These are phyloP conservation scores for Acleris cristana DNA, from an alignment of 2,888 invertebrate genomes.

Conservation along the genomic window DNA sequence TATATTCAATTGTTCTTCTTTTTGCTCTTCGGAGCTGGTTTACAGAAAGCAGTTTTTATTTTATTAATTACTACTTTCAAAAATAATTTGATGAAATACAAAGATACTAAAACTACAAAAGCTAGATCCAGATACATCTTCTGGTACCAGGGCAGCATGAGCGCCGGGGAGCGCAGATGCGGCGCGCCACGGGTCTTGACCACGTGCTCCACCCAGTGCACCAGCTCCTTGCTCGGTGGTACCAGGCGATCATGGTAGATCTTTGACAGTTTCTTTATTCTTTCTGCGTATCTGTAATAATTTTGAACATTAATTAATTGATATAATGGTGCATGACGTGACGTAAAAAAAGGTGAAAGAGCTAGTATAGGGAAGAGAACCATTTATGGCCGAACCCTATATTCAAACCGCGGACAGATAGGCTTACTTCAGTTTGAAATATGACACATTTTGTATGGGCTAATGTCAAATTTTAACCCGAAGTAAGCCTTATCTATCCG, in stretches of 20 bases:
- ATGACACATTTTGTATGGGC: no score
- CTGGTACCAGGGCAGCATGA: slow-evolving; percentile 53
- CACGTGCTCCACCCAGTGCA: slow-evolving; percentile 89
- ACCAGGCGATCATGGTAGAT: slow-evolving; percentile 73
- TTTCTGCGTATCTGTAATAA: slow-evolving; percentile 17
- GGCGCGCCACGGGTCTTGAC: slow-evolving; percentile 82
- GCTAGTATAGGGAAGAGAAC: no score
- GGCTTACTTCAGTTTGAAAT: no score
- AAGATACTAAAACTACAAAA: slow-evolving; percentile 4
- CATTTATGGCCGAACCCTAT: no score
- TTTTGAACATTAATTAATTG: neutral
- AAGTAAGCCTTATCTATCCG: no score
- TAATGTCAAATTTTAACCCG: no score
- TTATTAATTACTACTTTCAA: slow-evolving; percentile 10
- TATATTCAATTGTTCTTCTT: slow-evolving; percentile 12
- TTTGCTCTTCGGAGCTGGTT: neutral
- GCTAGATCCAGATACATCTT: slow-evolving; percentile 50
- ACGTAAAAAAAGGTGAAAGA: no score
- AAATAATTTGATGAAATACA: neutral
- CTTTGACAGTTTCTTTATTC: slow-evolving; percentile 49
- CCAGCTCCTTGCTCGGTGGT: slow-evolving; percentile 82
- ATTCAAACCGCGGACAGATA: no score
- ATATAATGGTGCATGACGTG: no score
- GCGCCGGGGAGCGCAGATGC: slow-evolving; percentile 64
- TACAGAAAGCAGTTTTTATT: neutral